These are phyloP conservation scores for Propithecus deckenii DNA, from an alignment of 2,797 vertebrate genomes.

Conservation along the genomic window DNA sequence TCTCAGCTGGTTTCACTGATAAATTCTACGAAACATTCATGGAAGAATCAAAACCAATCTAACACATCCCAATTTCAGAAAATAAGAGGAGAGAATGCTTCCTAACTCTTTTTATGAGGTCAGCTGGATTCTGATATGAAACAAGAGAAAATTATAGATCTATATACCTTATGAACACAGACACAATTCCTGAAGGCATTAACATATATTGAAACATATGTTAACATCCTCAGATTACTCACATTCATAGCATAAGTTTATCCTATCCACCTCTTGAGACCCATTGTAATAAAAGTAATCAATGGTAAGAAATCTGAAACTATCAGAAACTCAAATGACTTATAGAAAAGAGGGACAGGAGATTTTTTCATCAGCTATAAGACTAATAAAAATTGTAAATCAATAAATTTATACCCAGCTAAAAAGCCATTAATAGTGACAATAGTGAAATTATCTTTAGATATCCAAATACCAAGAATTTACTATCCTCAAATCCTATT, in stretches of 20 bases:
- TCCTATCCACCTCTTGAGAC: background rate
- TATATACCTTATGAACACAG: background rate
- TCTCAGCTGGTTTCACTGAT: background rate
- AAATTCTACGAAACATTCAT: no score
- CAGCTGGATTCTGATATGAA: background rate
- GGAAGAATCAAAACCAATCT: background rate
- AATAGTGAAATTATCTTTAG: background rate
- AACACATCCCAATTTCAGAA: background rate
- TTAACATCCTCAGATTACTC: background rate
- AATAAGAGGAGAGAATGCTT: background rate
- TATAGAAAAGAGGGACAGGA: background rate
- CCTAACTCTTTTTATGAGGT: background rate
- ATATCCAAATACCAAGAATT: background rate
- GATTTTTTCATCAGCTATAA: background rate
- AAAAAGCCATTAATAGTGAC: background rate
- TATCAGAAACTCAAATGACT: background rate
- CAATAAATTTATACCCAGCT: background rate
- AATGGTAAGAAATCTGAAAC: background rate
- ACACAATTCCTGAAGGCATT: background rate
- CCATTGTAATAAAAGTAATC: background rate
- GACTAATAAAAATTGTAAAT: background rate
- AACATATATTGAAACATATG: background rate
- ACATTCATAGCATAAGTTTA: background rate
- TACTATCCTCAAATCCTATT: background rate
- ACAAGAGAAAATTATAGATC: background rate